phyloP scores from a whole-genome alignment of 2,888 invertebrate genomes.

The Abrostola triplasia region DNA sequence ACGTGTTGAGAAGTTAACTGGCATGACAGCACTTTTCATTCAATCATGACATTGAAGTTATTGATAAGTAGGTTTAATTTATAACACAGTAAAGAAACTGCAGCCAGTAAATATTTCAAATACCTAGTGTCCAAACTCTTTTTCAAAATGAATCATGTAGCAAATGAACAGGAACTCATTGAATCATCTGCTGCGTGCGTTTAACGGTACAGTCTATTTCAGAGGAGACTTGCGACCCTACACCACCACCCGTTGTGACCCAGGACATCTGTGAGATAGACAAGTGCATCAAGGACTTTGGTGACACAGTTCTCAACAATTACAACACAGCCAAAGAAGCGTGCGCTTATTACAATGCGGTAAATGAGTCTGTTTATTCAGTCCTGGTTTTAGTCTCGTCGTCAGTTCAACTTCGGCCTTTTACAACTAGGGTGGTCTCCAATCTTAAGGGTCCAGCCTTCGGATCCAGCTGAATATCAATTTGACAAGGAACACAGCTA shows the following conservation, averaged over 20 bases:
- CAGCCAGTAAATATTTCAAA: background rate
- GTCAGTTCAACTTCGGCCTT: background rate
- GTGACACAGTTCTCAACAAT: conserved; percentile 62
- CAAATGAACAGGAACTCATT: too few species aligned
- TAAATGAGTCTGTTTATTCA: conserved; percentile 42
- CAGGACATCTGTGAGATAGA: conserved; percentile 75
- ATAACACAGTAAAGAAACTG: too few species aligned
- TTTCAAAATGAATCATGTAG: too few species aligned
- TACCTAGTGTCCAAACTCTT: too few species aligned
- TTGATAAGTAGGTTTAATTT: too few species aligned
- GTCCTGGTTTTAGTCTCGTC: background rate
- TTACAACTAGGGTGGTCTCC: background rate
- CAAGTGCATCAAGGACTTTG: conserved; percentile 66
- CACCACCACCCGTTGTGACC: conserved; percentile 60
- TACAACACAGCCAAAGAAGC: conserved; percentile 71
- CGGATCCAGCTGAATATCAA: too few species aligned
- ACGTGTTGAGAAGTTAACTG: too few species aligned
- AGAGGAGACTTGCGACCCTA: conserved; percentile 50
- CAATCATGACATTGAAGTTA: too few species aligned
- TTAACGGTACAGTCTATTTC: conserved; percentile 12
- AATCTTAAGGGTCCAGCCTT: too few species aligned
- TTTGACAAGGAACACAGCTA: too few species aligned
- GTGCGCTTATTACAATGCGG: conserved; percentile 73
- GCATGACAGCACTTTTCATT: too few species aligned
- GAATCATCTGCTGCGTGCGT: conserved; percentile 2